A percentile compares a stretch with the other conserved stretches of the same genome.
These are phyloP conservation scores for Taphrorychus bicolor DNA, from an alignment of 2,888 invertebrate species.

Conservation along the genomic window DNA sequence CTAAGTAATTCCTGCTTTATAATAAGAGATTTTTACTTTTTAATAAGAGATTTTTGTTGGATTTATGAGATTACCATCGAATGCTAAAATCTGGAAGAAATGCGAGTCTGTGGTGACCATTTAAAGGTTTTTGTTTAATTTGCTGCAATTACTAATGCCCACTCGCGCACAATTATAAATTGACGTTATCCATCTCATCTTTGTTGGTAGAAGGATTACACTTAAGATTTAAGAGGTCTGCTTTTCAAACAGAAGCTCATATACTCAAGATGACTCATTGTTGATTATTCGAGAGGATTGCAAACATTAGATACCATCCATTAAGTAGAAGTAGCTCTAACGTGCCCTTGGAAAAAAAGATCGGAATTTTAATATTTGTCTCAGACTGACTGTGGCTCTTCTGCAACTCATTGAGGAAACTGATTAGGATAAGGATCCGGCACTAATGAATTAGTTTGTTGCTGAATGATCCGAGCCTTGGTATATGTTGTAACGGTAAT, in stretches of 20 bases:
- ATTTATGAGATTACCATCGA: too few relatives aligned
- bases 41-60: too few relatives aligned
- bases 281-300: conserved; percentile 13
- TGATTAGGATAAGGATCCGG: neutral
- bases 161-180: conserved; percentile 35
- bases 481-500: too few relatives aligned
- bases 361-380: neutral
- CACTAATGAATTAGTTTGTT: too few relatives aligned
- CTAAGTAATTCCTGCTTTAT: too few relatives aligned
- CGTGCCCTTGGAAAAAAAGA: neutral
- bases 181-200: conserved; percentile 35
- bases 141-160: conserved; percentile 41
- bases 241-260: conserved; percentile 23
- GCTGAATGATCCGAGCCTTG: too few relatives aligned
- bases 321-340: conserved; percentile 1
- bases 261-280: conserved; percentile 4
- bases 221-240: conserved; percentile 17
- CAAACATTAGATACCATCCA: conserved; percentile 2
- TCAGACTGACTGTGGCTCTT: neutral
- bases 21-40: too few relatives aligned
- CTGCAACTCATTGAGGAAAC: neutral
- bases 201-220: conserved; percentile 34
- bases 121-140: conserved; percentile 45
- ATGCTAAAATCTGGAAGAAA: too few relatives aligned
- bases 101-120: conserved; percentile 40